Conservation (phyloP, 2,113 vertebrate genomes). For the Scomber scombrus region DNA sequence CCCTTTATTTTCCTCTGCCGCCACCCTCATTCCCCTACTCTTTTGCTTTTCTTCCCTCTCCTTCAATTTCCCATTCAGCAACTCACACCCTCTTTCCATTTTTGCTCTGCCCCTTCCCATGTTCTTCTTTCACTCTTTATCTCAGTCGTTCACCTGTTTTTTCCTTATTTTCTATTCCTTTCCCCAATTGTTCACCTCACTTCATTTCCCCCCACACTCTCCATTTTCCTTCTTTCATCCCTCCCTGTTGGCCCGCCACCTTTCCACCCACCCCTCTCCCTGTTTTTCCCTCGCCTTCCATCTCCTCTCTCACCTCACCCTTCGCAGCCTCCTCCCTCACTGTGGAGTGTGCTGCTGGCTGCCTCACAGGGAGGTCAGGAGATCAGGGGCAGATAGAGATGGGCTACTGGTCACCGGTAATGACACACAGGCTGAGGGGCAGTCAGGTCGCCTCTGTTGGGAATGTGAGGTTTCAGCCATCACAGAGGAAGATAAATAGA, state of each 20-base stretch:
- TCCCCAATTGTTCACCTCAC: constrained; percentile 7
- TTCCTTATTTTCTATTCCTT: not conserved
- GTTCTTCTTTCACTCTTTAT: constrained; percentile 30
- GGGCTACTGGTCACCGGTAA: constrained; percentile 81
- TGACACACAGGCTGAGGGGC: constrained; percentile 79
- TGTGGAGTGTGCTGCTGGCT: constrained; percentile 45
- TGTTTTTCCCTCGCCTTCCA: constrained; percentile 24
- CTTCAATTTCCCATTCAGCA: constrained; percentile 47
- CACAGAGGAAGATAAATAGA: constrained; percentile 55
- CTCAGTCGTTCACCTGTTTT: constrained; percentile 32
- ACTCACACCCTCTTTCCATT: constrained; percentile 10
- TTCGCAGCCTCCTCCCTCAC: constrained; percentile 11
- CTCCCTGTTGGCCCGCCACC: constrained; percentile 15
- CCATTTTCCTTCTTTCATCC: constrained; percentile 14
- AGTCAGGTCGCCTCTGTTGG: constrained; percentile 69
- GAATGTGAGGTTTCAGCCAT: constrained; percentile 62
- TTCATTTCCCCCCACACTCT: constrained; percentile 13
- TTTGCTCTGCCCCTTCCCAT: constrained; percentile 38
- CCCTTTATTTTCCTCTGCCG: constrained; percentile 45
- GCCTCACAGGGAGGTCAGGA: constrained; percentile 74
- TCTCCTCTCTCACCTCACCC: constrained; percentile 21
- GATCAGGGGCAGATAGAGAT: constrained; percentile 79
- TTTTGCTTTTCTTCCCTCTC: constrained; percentile 32
- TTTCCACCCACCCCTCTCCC: constrained; percentile 20
- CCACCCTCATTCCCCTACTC: constrained; percentile 46